These are phyloP conservation scores for Musca domestica DNA, from an alignment of 1,140 invertebrate genomes.

Conservation along the genomic window DNA sequence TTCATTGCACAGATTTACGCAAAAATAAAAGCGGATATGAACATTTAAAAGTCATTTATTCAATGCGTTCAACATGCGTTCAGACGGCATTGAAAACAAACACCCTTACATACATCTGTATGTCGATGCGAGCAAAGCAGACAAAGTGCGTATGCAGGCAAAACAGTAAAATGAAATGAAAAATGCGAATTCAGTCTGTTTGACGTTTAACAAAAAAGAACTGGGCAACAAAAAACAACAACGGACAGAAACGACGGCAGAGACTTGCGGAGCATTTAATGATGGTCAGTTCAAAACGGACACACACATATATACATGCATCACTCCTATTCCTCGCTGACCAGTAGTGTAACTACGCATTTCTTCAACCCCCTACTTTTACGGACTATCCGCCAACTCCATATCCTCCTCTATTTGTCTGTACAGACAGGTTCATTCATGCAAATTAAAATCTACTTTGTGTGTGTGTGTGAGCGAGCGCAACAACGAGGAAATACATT, in stretches of 20 bases:
- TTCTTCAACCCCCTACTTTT: too few species aligned
- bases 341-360: too few species aligned
- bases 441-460: conserved; percentile 20
- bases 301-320: too few species aligned
- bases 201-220: neutral
- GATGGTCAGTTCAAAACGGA: neutral
- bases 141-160: conserved; percentile 6
- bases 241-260: neutral
- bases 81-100: neutral
- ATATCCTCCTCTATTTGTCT: neutral
- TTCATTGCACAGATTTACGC: neutral
- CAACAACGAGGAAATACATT: conserved; percentile 9
- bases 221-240: neutral
- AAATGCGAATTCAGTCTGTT: too few species aligned
- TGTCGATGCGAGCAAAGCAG: neutral
- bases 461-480: neutral
- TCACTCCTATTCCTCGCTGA: too few species aligned
- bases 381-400: too few species aligned
- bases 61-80: neutral
- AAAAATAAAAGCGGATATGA: conserved; percentile 12
- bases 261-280: neutral
- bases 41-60: conserved; percentile 25
- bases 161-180: neutral
- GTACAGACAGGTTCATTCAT: conserved; percentile 8
- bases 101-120: neutral